A percentile compares a stretch with the other conserved stretches of the same genome.
Conservation (phyloP, 2,113 vertebrate genomes). For the Rissa tridactyla region DNA sequence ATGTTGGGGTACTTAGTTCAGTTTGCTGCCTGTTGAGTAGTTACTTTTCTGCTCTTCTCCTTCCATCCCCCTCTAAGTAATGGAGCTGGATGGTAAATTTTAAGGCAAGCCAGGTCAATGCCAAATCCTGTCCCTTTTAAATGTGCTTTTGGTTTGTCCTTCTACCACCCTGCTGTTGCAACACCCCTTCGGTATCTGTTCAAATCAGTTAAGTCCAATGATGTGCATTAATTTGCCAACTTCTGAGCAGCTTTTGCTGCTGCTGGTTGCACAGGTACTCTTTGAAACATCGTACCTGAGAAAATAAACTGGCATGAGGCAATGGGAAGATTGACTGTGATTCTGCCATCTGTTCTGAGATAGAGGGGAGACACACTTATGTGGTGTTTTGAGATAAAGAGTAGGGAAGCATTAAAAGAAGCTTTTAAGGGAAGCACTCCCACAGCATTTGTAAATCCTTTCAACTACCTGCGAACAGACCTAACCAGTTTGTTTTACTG, state of each 20-base stretch:
- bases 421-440: neutral
- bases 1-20: neutral
- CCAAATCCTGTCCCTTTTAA: neutral
- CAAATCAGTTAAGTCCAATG: rapidly evolving
- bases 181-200: neutral
- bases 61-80: neutral
- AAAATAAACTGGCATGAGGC: neutral
- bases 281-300: neutral
- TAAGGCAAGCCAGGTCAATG: neutral
- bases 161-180: neutral
- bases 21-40: neutral
- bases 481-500: neutral
- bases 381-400: neutral
- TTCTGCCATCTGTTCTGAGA: neutral
- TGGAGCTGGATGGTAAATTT: neutral
- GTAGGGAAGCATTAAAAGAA: neutral
- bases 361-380: neutral
- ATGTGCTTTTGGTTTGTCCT: neutral
- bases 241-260: neutral
- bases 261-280: neutral
- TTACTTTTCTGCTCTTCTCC: neutral
- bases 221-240: neutral
- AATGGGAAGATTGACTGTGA: neutral
- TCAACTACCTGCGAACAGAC: neutral
- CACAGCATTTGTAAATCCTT: neutral